These are phyloP conservation scores for Drosophila ezoana DNA, from an alignment of 2,888 invertebrate species.

Conservation along the genomic window DNA sequence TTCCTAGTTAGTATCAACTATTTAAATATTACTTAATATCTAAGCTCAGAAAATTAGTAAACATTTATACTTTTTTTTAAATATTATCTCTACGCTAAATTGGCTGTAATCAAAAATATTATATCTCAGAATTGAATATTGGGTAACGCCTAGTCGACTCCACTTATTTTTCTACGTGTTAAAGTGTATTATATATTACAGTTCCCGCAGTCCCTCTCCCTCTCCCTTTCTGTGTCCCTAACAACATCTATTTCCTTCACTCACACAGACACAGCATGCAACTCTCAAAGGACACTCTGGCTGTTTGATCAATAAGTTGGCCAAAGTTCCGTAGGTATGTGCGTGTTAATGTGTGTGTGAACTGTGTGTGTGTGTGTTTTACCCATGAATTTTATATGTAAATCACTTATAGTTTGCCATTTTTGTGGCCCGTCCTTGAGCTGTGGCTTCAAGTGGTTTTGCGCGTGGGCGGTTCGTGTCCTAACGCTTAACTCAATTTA, in stretches of 20 bases:
- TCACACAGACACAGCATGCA: constrained; percentile 10
- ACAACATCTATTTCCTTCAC: neutral
- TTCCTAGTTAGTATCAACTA: no score
- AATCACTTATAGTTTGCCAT: constrained; percentile 29
- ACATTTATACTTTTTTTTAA: no score
- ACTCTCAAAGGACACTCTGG: constrained; percentile 30
- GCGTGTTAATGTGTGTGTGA: constrained; percentile 1
- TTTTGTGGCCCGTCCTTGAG: constrained; percentile 48
- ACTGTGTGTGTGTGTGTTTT: neutral
- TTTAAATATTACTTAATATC: no score
- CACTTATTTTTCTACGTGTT: neutral
- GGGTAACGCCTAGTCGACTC: neutral
- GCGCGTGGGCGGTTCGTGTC: constrained; percentile 23
- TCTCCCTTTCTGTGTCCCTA: neutral
- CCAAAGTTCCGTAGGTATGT: constrained; percentile 2
- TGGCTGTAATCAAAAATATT: no score
- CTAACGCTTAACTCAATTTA: constrained; percentile 66
- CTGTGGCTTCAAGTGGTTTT: constrained; percentile 34
- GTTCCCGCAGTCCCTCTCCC: neutral
- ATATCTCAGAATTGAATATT: neutral
- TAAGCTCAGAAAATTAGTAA: no score
- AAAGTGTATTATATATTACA: neutral
- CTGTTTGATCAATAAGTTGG: constrained; percentile 58
- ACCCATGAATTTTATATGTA: constrained; percentile 24
- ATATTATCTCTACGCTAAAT: no score